Evolutionary conservation across 92 coral and sea anemone species (phyloP).

Genomic region (Umimayanthus chanpuru): DNA sequence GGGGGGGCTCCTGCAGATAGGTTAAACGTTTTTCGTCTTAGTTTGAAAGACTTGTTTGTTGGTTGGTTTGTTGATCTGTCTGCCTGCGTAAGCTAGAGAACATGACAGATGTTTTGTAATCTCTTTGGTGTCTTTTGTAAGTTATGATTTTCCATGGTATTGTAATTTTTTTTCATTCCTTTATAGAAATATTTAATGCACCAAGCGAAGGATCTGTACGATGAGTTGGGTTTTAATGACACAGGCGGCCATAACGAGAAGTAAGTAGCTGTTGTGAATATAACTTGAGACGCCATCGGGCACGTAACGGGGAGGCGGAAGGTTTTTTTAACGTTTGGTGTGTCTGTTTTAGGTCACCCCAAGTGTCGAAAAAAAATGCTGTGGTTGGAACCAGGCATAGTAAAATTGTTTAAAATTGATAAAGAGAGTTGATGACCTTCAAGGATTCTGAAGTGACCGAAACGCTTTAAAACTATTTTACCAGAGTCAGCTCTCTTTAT

Average conservation of each 20-base stretch:
- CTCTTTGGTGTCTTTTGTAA: not conserved
- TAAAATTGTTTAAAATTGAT: no score
- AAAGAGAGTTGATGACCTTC: no score
- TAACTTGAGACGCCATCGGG: not conserved
- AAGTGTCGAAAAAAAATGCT: no score
- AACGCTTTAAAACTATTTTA: no score
- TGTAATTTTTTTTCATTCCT: not conserved
- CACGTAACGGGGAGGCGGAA: not conserved
- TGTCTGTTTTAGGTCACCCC: no score
- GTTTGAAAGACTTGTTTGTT: no score
- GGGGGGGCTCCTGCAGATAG: no score
- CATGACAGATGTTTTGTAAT: not conserved
- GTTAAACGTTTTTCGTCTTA: no score
- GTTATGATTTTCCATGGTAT: not conserved
- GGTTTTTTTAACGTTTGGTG: no score
- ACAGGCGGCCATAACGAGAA: slow-evolving; percentile 62
- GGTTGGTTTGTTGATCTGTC: not conserved
- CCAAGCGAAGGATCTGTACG: slow-evolving; percentile 58
- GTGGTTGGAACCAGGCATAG: no score
- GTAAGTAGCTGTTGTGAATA: slow-evolving; percentile 38
- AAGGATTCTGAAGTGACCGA: no score
- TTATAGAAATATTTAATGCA: slow-evolving; percentile 74
- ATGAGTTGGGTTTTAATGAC: slow-evolving; percentile 65
- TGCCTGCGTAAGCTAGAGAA: not conserved
- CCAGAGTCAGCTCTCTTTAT: no score